Conservation (phyloP, 2,113 vertebrate species). For the Orycteropus afer region DNA sequence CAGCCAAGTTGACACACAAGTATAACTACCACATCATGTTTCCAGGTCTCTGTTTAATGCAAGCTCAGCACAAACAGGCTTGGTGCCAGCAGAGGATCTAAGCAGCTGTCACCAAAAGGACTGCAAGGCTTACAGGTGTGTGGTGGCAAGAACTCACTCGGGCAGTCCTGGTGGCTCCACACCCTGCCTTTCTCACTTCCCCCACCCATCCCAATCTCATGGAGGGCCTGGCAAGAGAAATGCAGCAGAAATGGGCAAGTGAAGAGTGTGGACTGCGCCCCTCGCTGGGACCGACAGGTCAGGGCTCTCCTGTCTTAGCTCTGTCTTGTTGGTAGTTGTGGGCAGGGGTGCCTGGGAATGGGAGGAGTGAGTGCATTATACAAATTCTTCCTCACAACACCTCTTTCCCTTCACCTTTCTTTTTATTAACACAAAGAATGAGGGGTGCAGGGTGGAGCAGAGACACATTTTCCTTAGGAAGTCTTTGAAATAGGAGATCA, state of each 20-base stretch:
- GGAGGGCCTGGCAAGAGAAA: not conserved
- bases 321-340: not conserved
- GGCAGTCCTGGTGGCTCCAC: not conserved
- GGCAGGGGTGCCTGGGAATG: not conserved
- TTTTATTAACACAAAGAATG: not conserved
- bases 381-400: too few species aligned
- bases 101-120: not conserved
- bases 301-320: accelerated
- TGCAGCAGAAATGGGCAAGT: not conserved
- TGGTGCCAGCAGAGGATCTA: not conserved
- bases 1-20: too few species aligned
- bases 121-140: not conserved
- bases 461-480: not conserved
- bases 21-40: too few species aligned
- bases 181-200: not conserved
- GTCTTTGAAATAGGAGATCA: accelerated
- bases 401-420: not conserved
- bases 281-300: not conserved
- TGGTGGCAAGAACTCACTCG: not conserved
- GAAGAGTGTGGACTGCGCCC: not conserved
- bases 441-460: accelerated
- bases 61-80: not conserved
- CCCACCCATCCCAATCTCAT: not conserved
- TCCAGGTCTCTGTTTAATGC: constrained; percentile 18
- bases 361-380: accelerated